Percentiles rank a stretch among this genome's conserved stretches.
Evolutionary conservation across 2,113 vertebrate genomes (phyloP).

Genomic region (Vulpes ferrilata): DNA sequence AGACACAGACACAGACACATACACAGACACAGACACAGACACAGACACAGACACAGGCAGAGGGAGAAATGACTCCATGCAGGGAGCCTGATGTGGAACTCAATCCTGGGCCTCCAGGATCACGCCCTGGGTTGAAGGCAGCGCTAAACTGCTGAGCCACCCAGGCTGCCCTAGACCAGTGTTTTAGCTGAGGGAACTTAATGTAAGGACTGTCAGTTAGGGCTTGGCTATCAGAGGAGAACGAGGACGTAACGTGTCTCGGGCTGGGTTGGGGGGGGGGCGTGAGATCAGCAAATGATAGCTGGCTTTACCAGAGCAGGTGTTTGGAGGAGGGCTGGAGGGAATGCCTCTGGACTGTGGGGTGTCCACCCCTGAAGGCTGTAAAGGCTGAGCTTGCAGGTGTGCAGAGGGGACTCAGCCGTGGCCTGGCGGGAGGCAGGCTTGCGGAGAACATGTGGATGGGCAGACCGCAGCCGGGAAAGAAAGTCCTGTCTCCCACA

Average conservation of each 20-base stretch:
- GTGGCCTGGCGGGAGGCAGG: neutral
- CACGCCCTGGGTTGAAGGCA: no score
- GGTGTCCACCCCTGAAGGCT: no score
- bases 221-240: neutral
- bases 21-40: no score
- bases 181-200: neutral
- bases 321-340: no score
- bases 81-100: no score
- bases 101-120: no score
- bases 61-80: no score
- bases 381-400: neutral
- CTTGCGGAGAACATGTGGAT: neutral
- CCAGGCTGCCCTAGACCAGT: no score
- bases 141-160: no score
- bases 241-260: neutral
- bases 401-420: neutral
- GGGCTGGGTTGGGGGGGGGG: neutral
- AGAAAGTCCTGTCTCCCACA: neutral
- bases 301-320: neutral
- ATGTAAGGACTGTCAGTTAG: neutral
- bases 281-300: neutral
- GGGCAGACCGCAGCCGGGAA: neutral
- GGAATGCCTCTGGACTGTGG: no score
- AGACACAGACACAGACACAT: no score
- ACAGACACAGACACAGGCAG: no score